Evolutionary conservation across 2,797 vertebrate species (phyloP).

Genomic region (Acropternis orthonyx): DNA sequence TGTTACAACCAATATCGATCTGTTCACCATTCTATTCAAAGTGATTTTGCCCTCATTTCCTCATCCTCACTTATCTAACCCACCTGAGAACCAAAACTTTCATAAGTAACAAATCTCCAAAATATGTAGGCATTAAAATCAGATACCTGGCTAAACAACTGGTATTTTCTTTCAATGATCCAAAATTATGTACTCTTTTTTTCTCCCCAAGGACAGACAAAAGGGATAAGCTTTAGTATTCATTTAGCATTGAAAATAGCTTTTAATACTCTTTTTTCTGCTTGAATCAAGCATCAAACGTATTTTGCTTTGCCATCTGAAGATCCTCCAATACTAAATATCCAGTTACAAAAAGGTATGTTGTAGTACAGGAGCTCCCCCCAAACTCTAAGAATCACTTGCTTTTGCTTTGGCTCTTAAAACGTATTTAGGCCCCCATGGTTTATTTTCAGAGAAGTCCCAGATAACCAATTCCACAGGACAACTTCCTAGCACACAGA

Average conservation of each 20-base stretch:
- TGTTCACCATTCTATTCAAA: neutral
- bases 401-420: neutral
- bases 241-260: neutral
- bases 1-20: neutral
- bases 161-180: neutral
- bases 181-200: neutral
- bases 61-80: neutral
- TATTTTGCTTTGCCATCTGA: neutral
- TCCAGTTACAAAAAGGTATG: neutral
- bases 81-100: neutral
- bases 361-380: neutral
- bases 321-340: neutral
- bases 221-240: neutral
- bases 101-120: neutral
- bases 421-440: neutral
- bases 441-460: neutral
- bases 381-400: neutral
- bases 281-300: neutral
- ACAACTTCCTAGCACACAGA: neutral
- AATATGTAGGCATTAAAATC: neutral
- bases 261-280: neutral
- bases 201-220: neutral
- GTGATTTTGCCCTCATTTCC: neutral
- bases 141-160: neutral
- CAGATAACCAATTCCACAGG: neutral